Evolutionary conservation across 64 coral and sea anemone species (phyloP), one percentile per base, ranked within the genome.

Genomic region (Acropora yongei): DNA sequence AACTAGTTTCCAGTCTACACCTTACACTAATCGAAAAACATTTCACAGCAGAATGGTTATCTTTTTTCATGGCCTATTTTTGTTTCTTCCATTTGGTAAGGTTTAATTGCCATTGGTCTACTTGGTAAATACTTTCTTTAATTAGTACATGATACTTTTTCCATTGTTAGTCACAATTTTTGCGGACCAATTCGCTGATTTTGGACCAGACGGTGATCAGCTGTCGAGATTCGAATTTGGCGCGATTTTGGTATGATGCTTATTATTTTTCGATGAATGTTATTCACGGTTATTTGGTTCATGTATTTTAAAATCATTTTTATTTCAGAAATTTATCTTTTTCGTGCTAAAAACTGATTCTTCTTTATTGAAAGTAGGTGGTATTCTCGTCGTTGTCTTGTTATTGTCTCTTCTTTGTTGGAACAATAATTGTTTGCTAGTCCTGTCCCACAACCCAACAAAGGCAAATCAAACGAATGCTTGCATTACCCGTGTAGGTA

Each of bases 221-320:
- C 51, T 55, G 51, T 39, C 44, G 16, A 44, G 51, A 67, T 93
- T 93, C 91, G 91, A 93, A 93, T 93, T 93, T 93, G 83, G 47
- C 75, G 91, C 90, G 75, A 17, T 88, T 48, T 42, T 71, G 82
- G 82, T 85, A 85, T 8, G 65, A 8, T 44, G 17, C 47, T 85
- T 11, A 49, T 20, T 17, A 9, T 6, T 81, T 60, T 60, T 1
- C 40, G 50, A 39, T 63, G 14, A 30, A 71, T 71, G 68, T 71
- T 8, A 6, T 67, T 18, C 3, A 17, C 17, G 7, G 0, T 68
- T 13, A 68, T 16, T 68, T 68, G 3, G 30, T 13, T n/a, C 4
- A 13, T n/a, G 11, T 16, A 17, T 17, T 68, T 68, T 68, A 1
- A 17, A 68, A 68, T 3, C 4, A 9, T 17, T 16, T 68, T 7